A percentile compares a stretch with the other conserved stretches of the same genome.
Conservation (phyloP, 2,888 invertebrate genomes). For the Leucophenga montana region DNA sequence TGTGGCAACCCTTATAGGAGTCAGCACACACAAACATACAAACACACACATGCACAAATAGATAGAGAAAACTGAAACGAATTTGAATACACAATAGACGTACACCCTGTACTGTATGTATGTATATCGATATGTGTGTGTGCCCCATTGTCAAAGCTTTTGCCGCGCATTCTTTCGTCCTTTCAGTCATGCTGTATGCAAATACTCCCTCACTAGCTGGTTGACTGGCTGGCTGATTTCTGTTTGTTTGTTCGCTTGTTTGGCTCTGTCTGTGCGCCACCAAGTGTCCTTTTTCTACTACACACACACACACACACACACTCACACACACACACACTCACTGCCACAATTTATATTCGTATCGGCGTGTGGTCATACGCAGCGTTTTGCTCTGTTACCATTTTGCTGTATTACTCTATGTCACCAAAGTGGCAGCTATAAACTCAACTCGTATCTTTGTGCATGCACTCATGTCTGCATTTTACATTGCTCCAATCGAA, state of each 20-base stretch:
- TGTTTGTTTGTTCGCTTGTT: constrained; percentile 9
- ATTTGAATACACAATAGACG: constrained; percentile 38
- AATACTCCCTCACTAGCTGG: constrained; percentile 2
- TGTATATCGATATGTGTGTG: neutral
- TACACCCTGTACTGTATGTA: constrained; percentile 45
- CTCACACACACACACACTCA: neutral
- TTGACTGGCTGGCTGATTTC: neutral
- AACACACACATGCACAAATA: constrained; percentile 29
- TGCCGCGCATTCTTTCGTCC: neutral
- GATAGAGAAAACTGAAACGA: too few relatives aligned
- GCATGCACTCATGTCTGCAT: too few relatives aligned
- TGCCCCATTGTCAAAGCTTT: constrained; percentile 22
- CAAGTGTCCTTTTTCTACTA: neutral
- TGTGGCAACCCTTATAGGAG: constrained; percentile 65
- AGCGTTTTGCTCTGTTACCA: too few relatives aligned
- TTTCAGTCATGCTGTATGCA: neutral
- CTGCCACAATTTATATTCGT: too few relatives aligned
- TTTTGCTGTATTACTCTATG: too few relatives aligned
- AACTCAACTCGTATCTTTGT: too few relatives aligned
- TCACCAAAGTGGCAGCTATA: too few relatives aligned
- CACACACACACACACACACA: neutral
- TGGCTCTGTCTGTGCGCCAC: neutral
- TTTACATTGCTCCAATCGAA: too few relatives aligned
- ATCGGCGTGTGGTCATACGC: too few relatives aligned
- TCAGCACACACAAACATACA: constrained; percentile 35